These are phyloP conservation scores for Episyrphus balteatus DNA, from an alignment of 1,140 invertebrate genomes.

Conservation along the genomic window DNA sequence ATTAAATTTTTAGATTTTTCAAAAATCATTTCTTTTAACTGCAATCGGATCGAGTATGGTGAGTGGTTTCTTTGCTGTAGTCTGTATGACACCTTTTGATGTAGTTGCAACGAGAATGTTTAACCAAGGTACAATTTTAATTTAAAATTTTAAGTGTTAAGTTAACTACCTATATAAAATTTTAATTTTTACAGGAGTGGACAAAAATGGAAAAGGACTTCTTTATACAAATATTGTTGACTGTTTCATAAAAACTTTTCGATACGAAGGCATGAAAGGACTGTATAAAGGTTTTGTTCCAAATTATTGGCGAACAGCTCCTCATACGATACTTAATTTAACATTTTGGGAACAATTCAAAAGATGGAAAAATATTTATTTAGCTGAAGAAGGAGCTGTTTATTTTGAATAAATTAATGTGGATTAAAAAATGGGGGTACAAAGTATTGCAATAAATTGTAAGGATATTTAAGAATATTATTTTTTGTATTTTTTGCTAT, in stretches of 20 bases:
- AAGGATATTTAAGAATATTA: no score
- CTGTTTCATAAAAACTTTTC: constrained; percentile 60
- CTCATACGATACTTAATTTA: constrained; percentile 68
- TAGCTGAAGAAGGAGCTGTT: constrained; percentile 1
- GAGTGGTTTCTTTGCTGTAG: constrained; percentile 60
- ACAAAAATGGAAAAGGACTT: constrained; percentile 49
- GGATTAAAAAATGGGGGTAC: not conserved
- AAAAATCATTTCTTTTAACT: constrained; percentile 45
- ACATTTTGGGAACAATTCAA: constrained; percentile 73
- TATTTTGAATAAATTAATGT: constrained; percentile 3
- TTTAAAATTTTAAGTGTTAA: not conserved
- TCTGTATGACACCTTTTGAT: constrained; percentile 78
- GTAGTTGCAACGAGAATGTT: constrained; percentile 74
- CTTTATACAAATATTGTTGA: constrained; percentile 61
- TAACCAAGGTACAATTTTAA: constrained; percentile 53
- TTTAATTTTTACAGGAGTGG: constrained; percentile 31
- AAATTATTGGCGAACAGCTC: constrained; percentile 66
- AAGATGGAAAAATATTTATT: constrained; percentile 7
- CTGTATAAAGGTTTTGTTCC: constrained; percentile 76
- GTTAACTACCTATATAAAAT: not conserved
- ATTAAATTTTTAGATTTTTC: constrained; percentile 31
- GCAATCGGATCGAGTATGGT: constrained; percentile 62
- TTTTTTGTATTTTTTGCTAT: not conserved
- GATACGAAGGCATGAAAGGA: constrained; percentile 57
- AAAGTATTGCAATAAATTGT: no score